Conservation (phyloP, 2,888 invertebrate genomes). For the Lacanobia oleracea region DNA sequence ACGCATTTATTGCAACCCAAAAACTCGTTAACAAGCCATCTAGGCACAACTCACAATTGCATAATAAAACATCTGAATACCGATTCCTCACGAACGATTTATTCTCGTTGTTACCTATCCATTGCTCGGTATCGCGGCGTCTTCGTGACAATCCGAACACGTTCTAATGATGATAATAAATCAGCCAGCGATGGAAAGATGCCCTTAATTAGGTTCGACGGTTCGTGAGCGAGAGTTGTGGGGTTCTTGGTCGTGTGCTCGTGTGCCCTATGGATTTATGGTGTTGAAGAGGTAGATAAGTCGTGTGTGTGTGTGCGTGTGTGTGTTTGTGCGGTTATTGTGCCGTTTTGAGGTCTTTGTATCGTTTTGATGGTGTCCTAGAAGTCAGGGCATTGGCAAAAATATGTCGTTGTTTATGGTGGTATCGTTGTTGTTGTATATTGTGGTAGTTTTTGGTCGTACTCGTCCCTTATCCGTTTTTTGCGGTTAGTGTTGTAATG, state of each 20-base stretch:
- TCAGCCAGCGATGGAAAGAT: conserved; percentile 76
- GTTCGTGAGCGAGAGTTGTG: conserved; percentile 70
- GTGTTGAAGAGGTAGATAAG: conserved; percentile 41
- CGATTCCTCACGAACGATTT: conserved; percentile 45
- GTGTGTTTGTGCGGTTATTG: conserved; percentile 19
- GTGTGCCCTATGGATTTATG: conserved; percentile 60
- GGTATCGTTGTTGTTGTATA: too few species aligned
- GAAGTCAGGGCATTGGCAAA: too few species aligned
- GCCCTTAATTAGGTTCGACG: conserved; percentile 78
- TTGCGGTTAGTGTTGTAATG: too few species aligned
- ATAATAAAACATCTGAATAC: conserved; percentile 41
- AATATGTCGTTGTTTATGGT: too few species aligned
- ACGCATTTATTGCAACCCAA: neutral
- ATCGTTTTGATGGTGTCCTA: too few species aligned
- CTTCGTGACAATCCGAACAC: conserved; percentile 63
- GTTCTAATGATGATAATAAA: conserved; percentile 75
- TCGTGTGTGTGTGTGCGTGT: conserved; percentile 27
- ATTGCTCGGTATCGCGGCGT: conserved; percentile 63
- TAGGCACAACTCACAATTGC: conserved; percentile 1
- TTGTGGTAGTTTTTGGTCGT: too few species aligned
- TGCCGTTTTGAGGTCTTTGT: neutral
- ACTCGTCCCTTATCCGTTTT: too few species aligned
- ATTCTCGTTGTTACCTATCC: conserved; percentile 62
- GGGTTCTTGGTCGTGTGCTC: conserved; percentile 47
- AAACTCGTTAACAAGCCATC: conserved; percentile 1